Evolutionary conservation across 2,797 vertebrate genomes (phyloP), one percentile per base, ranked within the genome.

Genomic region (Sebastiscus albofasciatus): DNA sequence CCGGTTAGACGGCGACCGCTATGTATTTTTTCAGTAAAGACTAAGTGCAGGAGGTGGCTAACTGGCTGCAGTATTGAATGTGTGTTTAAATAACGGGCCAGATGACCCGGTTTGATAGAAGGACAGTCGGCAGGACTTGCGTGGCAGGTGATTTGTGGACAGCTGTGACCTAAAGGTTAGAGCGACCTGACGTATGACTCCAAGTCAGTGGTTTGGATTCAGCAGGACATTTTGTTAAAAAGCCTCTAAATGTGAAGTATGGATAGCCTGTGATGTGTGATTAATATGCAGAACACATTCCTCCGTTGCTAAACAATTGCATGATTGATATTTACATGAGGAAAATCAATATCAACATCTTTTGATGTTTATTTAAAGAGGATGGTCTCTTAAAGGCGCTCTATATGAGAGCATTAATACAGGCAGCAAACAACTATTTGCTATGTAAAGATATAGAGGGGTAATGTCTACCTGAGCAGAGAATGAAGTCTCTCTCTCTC

Each of bases 31-130:
- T 88, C 88, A 85, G 70, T 31, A 39, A 42, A 77, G 84, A 84
- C 77, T 7, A 12, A 80, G 75, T 36, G 71, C 49, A 14, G 13
- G 60, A 60, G 82, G 75, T 36, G 73, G 83, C 77, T 77, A 75
- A 81, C 83, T 5, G 75, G 61, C 49, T 46, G 58, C 5, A 10
- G 69, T 68, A 75, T 82, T 52, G 67, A 83, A 84, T 78, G 76
- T 26, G 72, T 82, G 36, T 84, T 90, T 78, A 74, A 88, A 86
- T 78, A 85, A 90, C 72, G 67, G 61, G 2, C 39, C 49, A 29
- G 67, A 80, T 26, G 77, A 75, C 34, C 49, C 6, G 22, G 69
- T 75, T 4, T 65, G 81, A 90, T 79, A 64, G 75, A 87, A 1
- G 68, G 65, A 77, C 58, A 27, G 49, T 59, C 8, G n/a, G 61